Percentiles rank a stretch among this genome's conserved stretches.
Conservation (phyloP, 2,797 vertebrate genomes). For the Ptychadena robeensis region DNA sequence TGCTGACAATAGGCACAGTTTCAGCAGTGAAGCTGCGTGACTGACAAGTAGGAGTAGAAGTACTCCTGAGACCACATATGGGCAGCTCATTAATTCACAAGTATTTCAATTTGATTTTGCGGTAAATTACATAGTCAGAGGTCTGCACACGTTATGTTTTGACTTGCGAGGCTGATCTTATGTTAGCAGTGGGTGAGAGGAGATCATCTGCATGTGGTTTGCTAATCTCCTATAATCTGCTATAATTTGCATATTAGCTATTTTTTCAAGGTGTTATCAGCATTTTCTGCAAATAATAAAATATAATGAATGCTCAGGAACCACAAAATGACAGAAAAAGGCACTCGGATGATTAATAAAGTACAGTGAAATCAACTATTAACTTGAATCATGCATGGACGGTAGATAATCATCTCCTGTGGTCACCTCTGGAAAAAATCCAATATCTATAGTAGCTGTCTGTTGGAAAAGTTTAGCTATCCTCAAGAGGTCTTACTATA, state of each 20-base stretch:
- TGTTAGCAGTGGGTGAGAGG: constrained; percentile 45
- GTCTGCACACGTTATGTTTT: constrained; percentile 39
- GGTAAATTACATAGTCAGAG: constrained; percentile 47
- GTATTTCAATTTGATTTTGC: constrained; percentile 45
- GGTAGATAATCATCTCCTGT: no score
- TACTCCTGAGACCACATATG: constrained; percentile 44
- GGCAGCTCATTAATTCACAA: constrained; percentile 45
- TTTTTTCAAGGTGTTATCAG: constrained; percentile 7
- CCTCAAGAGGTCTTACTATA: no score
- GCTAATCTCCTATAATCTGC: constrained; percentile 51
- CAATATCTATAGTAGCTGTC: no score
- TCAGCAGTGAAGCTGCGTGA: constrained; percentile 13
- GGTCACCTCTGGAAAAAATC: no score
- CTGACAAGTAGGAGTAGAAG: constrained; percentile 37
- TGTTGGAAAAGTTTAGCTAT: no score
- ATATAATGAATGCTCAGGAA: not conserved
- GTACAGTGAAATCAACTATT: no score
- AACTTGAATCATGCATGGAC: no score
- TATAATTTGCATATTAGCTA: constrained; percentile 23
- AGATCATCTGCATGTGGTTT: constrained; percentile 39
- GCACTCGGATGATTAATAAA: not conserved
- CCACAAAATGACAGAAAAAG: not conserved
- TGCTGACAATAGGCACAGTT: constrained; percentile 4
- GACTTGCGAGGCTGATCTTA: constrained; percentile 45
- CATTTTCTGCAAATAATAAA: constrained; percentile 6